A percentile compares a stretch with the other conserved stretches of the same genome.
phyloP scores from a whole-genome alignment of 2,113 vertebrate species.

The Clarias magur region DNA sequence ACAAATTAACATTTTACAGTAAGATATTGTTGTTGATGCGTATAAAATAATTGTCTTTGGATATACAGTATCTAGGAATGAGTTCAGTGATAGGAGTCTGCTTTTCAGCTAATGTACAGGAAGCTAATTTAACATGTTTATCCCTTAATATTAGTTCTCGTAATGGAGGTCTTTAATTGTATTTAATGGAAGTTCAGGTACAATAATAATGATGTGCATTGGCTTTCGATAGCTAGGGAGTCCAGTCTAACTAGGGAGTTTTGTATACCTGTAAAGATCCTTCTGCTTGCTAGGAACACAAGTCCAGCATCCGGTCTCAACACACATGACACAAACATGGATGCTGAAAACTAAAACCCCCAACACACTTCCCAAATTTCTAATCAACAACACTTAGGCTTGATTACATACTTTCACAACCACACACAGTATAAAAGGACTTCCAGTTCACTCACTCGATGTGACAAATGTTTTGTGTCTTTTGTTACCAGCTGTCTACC shows the following conservation, averaged over 20 bases:
- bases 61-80: background rate
- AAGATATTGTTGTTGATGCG: background rate
- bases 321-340: no score
- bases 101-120: background rate
- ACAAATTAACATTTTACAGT: background rate
- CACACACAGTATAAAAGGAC: no score
- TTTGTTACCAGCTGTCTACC: no score
- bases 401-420: no score
- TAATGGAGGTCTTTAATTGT: background rate
- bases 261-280: background rate
- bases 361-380: no score
- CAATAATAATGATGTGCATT: background rate
- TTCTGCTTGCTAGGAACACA: background rate
- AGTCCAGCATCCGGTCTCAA: no score
- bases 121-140: background rate
- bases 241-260: background rate
- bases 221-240: background rate
- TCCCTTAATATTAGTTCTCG: background rate
- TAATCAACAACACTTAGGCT: no score
- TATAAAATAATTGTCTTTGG: background rate
- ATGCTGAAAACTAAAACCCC: no score
- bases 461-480: no score
- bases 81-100: background rate
- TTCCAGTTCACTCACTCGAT: no score
- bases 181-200: background rate